Evolutionary conservation across 2,888 invertebrate species (phyloP).

Genomic region (Drosophila pseudotalamancana): DNA sequence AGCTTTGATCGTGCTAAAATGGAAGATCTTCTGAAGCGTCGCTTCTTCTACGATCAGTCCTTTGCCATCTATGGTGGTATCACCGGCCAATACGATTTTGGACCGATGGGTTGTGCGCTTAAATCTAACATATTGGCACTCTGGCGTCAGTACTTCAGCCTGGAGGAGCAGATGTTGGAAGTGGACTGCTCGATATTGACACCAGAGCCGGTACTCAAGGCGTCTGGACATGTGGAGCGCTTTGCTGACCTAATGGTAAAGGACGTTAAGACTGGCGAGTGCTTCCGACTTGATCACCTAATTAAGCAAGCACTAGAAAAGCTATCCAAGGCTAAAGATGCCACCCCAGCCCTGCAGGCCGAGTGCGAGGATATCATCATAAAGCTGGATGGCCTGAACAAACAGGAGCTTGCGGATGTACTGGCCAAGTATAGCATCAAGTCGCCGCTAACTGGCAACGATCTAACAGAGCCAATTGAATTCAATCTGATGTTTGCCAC

Average conservation of each 20-base stretch:
- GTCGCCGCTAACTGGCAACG: constrained; percentile 97
- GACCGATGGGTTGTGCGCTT: constrained; percentile 99
- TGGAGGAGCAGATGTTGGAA: constrained; percentile 99
- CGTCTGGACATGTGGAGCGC: constrained; percentile 99
- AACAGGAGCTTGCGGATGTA: constrained; percentile 94
- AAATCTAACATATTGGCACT: constrained; percentile 96
- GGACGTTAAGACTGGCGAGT: constrained; percentile 97
- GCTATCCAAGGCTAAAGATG: constrained; percentile 92
- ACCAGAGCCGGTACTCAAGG: constrained; percentile 98
- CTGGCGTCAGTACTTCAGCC: constrained; percentile 98
- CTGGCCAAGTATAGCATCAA: constrained; percentile 95
- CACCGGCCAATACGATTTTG: constrained; percentile 98
- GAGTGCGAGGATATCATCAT: constrained; percentile 82
- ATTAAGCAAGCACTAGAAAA: constrained; percentile 98
- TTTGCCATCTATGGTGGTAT: constrained; percentile 99
- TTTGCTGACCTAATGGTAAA: constrained; percentile 99
- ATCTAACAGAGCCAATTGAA: constrained; percentile 97
- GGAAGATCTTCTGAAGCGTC: constrained; percentile 97
- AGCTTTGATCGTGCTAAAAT: constrained; percentile 96
- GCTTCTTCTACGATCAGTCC: constrained; percentile 99
- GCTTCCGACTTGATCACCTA: constrained; percentile 98
- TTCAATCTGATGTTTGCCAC: constrained; percentile 99
- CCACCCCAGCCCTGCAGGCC: constrained; percentile 86
- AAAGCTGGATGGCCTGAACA: constrained; percentile 94
- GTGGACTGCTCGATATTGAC: constrained; percentile 99